Percentiles rank a stretch among this genome's conserved stretches.
Conservation (phyloP, 2,888 invertebrate genomes). For the Lottia scabra region DNA sequence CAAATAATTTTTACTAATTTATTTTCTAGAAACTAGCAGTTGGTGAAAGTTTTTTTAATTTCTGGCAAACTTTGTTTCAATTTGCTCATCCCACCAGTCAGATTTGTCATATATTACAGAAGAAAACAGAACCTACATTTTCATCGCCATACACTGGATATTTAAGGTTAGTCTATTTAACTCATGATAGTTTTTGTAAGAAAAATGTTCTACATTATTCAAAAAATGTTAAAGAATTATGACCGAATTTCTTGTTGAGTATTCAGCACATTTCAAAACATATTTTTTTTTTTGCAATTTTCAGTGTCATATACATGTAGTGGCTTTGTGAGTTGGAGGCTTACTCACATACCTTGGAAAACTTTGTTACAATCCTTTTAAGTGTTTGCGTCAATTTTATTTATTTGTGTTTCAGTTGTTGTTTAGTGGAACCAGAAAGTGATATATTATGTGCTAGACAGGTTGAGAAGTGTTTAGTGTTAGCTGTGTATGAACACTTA, state of each 20-base stretch:
- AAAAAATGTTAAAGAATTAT: too few species aligned
- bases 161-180: constrained; percentile 42
- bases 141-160: constrained; percentile 54
- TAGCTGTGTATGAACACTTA: constrained; percentile 38
- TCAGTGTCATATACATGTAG: too few species aligned
- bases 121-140: constrained; percentile 31
- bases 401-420: constrained; percentile 41
- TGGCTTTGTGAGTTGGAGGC: too few species aligned
- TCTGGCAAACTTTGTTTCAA: constrained; percentile 48
- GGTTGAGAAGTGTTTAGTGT: constrained; percentile 53
- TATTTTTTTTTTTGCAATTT: too few species aligned
- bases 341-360: too few species aligned
- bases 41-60: constrained; percentile 37
- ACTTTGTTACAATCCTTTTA: background rate
- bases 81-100: constrained; percentile 51
- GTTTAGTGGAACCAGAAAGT: constrained; percentile 50
- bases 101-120: constrained; percentile 40
- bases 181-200: background rate
- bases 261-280: too few species aligned
- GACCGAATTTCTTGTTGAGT: too few species aligned
- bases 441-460: constrained; percentile 55
- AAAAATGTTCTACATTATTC: too few species aligned
- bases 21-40: constrained; percentile 42
- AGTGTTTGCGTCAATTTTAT: background rate
- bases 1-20: too few species aligned